These are phyloP conservation scores for Aix galericulata DNA, from an alignment of 2,113 vertebrate genomes.

Conservation along the genomic window DNA sequence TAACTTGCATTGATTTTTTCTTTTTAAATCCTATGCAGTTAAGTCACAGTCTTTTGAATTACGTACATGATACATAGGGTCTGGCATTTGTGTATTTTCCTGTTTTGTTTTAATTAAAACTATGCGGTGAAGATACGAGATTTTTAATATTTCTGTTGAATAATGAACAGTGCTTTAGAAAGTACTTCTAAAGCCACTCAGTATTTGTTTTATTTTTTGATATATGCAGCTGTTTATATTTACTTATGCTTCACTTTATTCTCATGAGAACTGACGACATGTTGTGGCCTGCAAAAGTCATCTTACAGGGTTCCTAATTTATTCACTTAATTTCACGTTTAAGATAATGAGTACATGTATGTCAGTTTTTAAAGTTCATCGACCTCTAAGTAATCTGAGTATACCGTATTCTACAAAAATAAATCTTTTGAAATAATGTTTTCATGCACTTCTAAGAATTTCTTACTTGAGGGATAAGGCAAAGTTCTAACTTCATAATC, in stretches of 20 bases:
- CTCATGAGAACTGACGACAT: neutral
- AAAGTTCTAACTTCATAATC: neutral
- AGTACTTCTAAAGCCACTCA: neutral
- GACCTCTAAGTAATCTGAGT: neutral
- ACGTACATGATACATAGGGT: neutral
- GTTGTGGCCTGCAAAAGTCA: neutral
- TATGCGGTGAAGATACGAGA: neutral
- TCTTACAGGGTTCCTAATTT: neutral
- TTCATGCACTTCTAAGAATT: neutral
- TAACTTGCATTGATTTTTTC: rapidly evolving
- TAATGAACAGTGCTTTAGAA: neutral
- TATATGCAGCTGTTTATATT: neutral
- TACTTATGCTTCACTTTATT: neutral
- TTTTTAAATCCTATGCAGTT: neutral
- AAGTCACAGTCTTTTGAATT: neutral
- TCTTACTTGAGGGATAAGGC: neutral
- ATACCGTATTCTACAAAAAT: neutral
- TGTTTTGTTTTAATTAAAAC: neutral
- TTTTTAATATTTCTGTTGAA: neutral
- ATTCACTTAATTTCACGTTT: neutral
- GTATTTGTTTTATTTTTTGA: neutral
- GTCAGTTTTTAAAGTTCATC: neutral
- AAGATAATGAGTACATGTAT: neutral
- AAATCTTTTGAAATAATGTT: neutral
- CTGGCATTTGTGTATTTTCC: neutral